phyloP scores from a whole-genome alignment of 1,140 invertebrate species.

The Leptoteleia sp. region DNA sequence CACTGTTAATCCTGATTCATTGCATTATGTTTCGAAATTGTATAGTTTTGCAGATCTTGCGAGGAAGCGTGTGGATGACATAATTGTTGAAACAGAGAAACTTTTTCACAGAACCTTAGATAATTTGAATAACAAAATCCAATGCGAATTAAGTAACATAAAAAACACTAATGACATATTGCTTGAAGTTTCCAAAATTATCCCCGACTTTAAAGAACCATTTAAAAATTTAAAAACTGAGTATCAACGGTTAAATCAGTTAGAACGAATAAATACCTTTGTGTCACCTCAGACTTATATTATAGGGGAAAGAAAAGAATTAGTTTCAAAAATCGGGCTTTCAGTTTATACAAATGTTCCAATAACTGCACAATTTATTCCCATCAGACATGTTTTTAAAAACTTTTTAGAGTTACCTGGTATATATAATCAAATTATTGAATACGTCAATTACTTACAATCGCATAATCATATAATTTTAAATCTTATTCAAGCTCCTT shows the following conservation, averaged over 20 bases:
- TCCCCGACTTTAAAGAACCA: too few species aligned
- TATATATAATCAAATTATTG: constrained; percentile 1
- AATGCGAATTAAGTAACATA: too few species aligned
- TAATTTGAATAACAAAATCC: too few species aligned
- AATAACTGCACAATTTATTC: constrained; percentile 34
- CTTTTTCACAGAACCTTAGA: too few species aligned
- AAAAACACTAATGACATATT: too few species aligned
- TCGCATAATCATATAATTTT: constrained; percentile 11
- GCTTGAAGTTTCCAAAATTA: too few species aligned
- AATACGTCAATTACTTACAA: constrained; percentile 9
- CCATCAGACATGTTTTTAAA: constrained; percentile 54
- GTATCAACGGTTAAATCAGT: constrained; percentile 14
- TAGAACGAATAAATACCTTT: constrained; percentile 8
- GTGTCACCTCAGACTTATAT: constrained; percentile 18
- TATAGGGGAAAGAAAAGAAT: constrained; percentile 35
- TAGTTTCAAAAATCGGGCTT: neutral
- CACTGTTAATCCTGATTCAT: too few species aligned
- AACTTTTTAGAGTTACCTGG: constrained; percentile 19
- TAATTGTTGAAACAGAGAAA: too few species aligned
- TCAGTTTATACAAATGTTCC: constrained; percentile 30
- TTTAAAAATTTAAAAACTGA: constrained; percentile 23
- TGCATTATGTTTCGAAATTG: too few species aligned
- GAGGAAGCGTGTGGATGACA: too few species aligned
- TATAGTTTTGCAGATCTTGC: too few species aligned
- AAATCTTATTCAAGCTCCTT: constrained; percentile 13